These are phyloP conservation scores for Drosophila tropicalis DNA, from an alignment of 1,140 invertebrate genomes.

Conservation along the genomic window DNA sequence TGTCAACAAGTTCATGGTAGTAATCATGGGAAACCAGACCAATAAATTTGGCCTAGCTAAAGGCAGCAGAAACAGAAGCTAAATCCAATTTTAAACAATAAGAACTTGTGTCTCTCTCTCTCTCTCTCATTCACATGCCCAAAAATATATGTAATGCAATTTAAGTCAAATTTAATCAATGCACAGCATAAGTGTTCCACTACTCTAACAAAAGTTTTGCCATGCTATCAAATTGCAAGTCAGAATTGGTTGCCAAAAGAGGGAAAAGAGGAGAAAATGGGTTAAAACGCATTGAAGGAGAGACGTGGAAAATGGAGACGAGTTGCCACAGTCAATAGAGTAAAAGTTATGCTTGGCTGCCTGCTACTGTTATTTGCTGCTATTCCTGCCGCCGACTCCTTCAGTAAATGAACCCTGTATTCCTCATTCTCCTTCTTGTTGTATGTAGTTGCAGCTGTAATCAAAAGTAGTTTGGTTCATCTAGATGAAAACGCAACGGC, in stretches of 20 bases:
- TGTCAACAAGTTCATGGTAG: slow-evolving; percentile 63
- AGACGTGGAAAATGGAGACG: not conserved
- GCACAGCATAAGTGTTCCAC: slow-evolving; percentile 55
- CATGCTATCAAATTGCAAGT: slow-evolving; percentile 64
- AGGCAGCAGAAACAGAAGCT: not conserved
- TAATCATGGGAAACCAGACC: not conserved
- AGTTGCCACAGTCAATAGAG: slow-evolving; percentile 60
- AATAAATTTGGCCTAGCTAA: slow-evolving; percentile 1
- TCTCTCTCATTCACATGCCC: slow-evolving; percentile 23
- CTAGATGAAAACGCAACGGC: not conserved
- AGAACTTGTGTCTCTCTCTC: slow-evolving; percentile 7
- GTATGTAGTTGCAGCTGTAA: slow-evolving; percentile 67
- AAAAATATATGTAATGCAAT: slow-evolving; percentile 62
- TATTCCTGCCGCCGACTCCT: slow-evolving; percentile 43
- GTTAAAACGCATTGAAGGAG: not conserved
- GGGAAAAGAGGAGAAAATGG: not conserved
- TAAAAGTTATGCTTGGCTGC: slow-evolving; percentile 75
- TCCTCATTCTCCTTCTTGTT: slow-evolving; percentile 15
- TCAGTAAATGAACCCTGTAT: slow-evolving; percentile 6
- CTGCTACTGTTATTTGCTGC: slow-evolving; percentile 53
- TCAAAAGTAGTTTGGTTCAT: slow-evolving; percentile 71
- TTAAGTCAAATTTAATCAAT: slow-evolving; percentile 81
- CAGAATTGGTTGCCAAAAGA: not conserved
- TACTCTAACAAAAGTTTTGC: slow-evolving; percentile 55
- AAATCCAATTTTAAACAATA: slow-evolving; percentile 69